Evolutionary conservation across 2,797 vertebrate species (phyloP).

Genomic region (Dicrostonyx torquatus): DNA sequence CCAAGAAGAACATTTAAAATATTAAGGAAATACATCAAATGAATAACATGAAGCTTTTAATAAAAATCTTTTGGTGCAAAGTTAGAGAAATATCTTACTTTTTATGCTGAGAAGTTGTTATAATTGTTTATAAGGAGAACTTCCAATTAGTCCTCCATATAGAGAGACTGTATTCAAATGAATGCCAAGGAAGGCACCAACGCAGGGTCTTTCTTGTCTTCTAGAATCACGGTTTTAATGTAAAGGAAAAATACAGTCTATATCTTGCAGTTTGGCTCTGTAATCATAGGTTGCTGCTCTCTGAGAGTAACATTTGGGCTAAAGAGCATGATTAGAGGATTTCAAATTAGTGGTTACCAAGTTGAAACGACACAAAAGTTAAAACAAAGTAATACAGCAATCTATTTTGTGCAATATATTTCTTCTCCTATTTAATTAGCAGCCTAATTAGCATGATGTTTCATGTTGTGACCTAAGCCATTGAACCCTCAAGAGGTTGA

Average conservation of each 20-base stretch:
- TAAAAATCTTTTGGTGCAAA: constrained; percentile 58
- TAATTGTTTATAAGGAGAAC: constrained; percentile 72
- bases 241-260: constrained; percentile 76
- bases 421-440: constrained; percentile 72
- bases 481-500: constrained; percentile 57
- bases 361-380: constrained; percentile 67
- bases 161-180: constrained; percentile 82
- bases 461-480: constrained; percentile 68
- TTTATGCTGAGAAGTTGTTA: constrained; percentile 76
- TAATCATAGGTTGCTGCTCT: constrained; percentile 80
- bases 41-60: constrained; percentile 6
- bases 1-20: background rate
- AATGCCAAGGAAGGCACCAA: constrained; percentile 80
- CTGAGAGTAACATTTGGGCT: constrained; percentile 82
- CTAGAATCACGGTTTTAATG: constrained; percentile 81
- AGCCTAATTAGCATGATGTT: constrained; percentile 69
- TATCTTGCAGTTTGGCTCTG: constrained; percentile 73
- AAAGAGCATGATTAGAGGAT: constrained; percentile 78
- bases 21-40: constrained; percentile 14
- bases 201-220: constrained; percentile 79
- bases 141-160: constrained; percentile 80
- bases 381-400: constrained; percentile 60
- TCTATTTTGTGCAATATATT: constrained; percentile 62
- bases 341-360: constrained; percentile 71
- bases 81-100: constrained; percentile 59